phyloP scores from a whole-genome alignment of 2,888 invertebrate species.

The Drosophila incognita region DNA sequence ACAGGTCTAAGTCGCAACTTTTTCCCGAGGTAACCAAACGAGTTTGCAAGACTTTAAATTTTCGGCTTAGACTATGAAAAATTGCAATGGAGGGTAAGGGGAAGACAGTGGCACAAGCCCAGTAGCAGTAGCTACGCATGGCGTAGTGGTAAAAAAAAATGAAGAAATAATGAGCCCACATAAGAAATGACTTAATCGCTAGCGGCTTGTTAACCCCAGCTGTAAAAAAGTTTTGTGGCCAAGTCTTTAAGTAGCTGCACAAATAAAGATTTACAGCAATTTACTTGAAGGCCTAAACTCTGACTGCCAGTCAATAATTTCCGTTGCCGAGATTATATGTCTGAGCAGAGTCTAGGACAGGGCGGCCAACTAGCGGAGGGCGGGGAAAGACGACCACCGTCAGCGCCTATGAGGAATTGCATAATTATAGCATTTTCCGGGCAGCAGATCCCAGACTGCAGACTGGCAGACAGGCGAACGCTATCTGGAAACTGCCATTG shows the following conservation, averaged over 20 bases:
- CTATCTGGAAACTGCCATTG: conserved; percentile 9
- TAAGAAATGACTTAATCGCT: conserved; percentile 82
- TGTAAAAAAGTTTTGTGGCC: conserved; percentile 37
- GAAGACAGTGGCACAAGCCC: conserved; percentile 55
- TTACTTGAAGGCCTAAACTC: conserved; percentile 66
- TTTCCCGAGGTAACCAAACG: conserved; percentile 40
- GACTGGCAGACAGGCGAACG: conserved; percentile 8
- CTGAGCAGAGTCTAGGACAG: conserved; percentile 10
- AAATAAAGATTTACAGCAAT: conserved; percentile 80
- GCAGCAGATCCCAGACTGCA: conserved; percentile 32
- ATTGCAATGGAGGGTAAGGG: conserved; percentile 41
- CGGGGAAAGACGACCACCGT: conserved; percentile 75
- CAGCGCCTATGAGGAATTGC: conserved; percentile 82
- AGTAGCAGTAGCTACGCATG: conserved; percentile 72
- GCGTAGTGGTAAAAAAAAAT: conserved; percentile 20
- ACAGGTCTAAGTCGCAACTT: conserved; percentile 37
- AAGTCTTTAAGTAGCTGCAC: conserved; percentile 77
- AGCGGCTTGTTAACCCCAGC: conserved; percentile 77
- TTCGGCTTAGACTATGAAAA: conserved; percentile 68
- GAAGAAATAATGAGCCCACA: conserved; percentile 71
- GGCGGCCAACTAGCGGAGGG: conserved; percentile 17
- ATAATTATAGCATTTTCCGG: conserved; percentile 82
- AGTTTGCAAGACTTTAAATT: conserved; percentile 65
- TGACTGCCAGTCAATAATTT: conserved; percentile 77
- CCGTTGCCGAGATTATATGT: conserved; percentile 68